Conservation (phyloP, 2,113 vertebrate species). For the Acrocephalus arundinaceus region DNA sequence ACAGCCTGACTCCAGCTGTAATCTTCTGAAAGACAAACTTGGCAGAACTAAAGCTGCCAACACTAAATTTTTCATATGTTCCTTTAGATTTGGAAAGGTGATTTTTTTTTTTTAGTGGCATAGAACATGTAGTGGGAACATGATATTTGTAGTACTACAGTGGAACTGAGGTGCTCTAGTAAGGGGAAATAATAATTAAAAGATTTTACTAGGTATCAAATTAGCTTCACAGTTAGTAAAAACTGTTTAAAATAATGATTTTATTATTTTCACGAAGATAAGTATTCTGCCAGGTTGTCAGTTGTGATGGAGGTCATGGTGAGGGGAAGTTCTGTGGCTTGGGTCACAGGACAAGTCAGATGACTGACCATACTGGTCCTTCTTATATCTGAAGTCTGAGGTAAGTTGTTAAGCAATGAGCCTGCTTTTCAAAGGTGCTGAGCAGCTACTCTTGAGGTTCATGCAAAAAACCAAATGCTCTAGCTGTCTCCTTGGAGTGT, state of each 20-base stretch:
- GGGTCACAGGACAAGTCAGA: not conserved
- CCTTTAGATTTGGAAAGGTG: not conserved
- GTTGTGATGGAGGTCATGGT: not conserved
- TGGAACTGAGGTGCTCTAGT: not conserved
- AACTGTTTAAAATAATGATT: not conserved
- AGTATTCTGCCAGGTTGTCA: accelerated
- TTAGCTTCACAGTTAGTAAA: not conserved
- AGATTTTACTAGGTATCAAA: not conserved
- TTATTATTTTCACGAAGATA: not conserved
- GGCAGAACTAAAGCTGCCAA: not conserved
- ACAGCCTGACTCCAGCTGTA: not conserved
- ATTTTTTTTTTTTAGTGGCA: not conserved
- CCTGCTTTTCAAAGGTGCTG: not conserved
- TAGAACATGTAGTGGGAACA: not conserved
- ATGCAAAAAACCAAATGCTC: not conserved
- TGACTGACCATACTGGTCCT: not conserved
- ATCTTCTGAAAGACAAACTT: not conserved
- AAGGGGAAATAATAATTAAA: not conserved
- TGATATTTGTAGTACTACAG: not conserved
- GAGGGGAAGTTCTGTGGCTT: not conserved
- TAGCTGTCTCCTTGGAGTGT: not conserved
- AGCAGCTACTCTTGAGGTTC: not conserved
- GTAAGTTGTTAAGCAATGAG: not conserved
- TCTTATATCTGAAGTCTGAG: not conserved
- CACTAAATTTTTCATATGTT: not conserved